Evolutionary conservation across 2,797 vertebrate species (phyloP), one percentile per base, ranked within the genome.

Genomic region (Coranthus polyacanthus): DNA sequence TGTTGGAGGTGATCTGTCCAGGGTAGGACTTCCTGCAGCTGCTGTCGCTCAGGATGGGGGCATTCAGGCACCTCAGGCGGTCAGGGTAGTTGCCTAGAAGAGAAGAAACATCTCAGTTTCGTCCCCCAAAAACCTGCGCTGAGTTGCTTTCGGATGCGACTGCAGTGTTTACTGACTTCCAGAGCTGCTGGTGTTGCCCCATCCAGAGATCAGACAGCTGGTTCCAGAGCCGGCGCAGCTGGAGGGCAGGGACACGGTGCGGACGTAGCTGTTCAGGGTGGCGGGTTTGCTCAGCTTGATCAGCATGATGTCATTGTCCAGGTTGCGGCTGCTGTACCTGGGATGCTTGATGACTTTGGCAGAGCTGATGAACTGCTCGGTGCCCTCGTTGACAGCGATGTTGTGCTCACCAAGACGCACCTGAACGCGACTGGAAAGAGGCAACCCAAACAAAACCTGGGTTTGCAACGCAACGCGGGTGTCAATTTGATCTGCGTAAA

Each of bases 341-440:
- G 93, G 90, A 78, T 95, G 94, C 39, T 43, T 91, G 87, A 96
- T 95, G 75, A 95, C 54, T 71, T 65, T 91, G 18, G 56, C 15
- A 0, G 94, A 90, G 45, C 15, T 26, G 76, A 96, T 94, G 79
- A 93, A 93, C 88, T 96, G 95, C 84, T 96, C 95, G 0, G 80
- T 88, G 11, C 92, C 92, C 78, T 96, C 94, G 0, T 2, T 24
- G 49, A 82, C 46, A 0, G 78, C 85, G 1, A 94, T 94, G 89
- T 96, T 91, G 87, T 95, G 77, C 61, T 96, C 94, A n/a, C 95
- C 95, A 6, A 96, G 92, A 70, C 92, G 94, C 75, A 95, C 84
- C 55, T 95, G 82, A 41, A 95, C 45, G 43, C 49, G 81, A 18
- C 94, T 95, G 80, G 18, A 15, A n/a, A 47, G 38, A 39, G 16